Evolutionary conservation across 2,888 invertebrate genomes (phyloP).

Genomic region (Exephanes ischioxanthus): DNA sequence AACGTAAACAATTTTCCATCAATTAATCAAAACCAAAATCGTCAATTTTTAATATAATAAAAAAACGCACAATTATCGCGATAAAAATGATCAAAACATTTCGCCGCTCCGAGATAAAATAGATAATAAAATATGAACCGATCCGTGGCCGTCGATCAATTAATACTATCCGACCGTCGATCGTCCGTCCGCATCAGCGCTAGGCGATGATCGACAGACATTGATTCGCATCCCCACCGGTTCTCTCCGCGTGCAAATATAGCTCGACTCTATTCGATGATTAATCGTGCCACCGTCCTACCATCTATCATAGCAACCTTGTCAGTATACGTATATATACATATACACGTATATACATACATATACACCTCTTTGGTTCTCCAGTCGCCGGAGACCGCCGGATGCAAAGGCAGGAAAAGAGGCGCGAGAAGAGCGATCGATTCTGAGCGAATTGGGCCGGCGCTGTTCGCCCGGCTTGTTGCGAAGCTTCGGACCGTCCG

Average conservation of each 20-base stretch:
- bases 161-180: constrained; percentile 49
- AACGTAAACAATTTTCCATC: too few relatives aligned
- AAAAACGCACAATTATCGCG: too few relatives aligned
- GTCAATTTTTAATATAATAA: too few relatives aligned
- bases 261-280: constrained; percentile 72
- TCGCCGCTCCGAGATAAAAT: not conserved
- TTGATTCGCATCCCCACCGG: constrained; percentile 47
- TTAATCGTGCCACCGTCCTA: constrained; percentile 75
- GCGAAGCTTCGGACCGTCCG: not conserved
- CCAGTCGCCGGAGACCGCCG: constrained; percentile 4
- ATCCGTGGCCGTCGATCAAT: constrained; percentile 20
- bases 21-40: too few relatives aligned
- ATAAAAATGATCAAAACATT: not conserved
- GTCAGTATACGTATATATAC: constrained; percentile 2
- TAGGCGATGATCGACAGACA: constrained; percentile 57
- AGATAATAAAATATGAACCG: not conserved
- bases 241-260: constrained; percentile 51
- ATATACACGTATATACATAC: too few relatives aligned
- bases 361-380: constrained; percentile 21
- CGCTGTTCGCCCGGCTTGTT: constrained; percentile 64
- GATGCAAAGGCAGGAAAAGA: constrained; percentile 12
- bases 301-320: constrained; percentile 74
- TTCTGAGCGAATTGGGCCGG: constrained; percentile 51
- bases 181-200: constrained; percentile 45
- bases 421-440: constrained; percentile 26